phyloP scores from a whole-genome alignment of 2,797 vertebrate genomes.

The Dipus sagitta region DNA sequence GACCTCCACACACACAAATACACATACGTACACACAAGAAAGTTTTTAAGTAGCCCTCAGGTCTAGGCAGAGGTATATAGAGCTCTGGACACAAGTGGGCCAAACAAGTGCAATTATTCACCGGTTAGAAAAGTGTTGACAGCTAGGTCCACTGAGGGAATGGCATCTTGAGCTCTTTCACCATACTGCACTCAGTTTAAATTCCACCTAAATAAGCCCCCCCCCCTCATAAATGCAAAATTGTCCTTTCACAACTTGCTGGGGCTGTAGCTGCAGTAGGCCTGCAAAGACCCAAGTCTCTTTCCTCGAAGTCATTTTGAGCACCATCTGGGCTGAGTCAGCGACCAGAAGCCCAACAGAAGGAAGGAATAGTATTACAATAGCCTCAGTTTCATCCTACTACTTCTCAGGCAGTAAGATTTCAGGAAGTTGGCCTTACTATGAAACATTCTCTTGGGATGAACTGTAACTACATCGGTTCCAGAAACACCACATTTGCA shows the following conservation, averaged over 20 bases:
- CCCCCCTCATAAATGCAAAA: neutral
- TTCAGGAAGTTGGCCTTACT: conserved; percentile 9
- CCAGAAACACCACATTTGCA: neutral
- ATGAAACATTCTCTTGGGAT: conserved; percentile 62
- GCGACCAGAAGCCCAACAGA: neutral
- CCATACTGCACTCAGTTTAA: neutral
- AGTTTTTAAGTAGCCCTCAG: neutral
- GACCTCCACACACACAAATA: no score
- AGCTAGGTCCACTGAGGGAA: neutral
- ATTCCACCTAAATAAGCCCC: neutral
- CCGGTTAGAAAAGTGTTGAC: conserved; percentile 4
- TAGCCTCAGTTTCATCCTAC: neutral
- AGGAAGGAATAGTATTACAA: neutral
- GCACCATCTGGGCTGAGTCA: neutral
- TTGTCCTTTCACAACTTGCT: neutral
- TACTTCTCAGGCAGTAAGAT: neutral
- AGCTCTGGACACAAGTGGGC: neutral
- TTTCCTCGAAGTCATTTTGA: neutral
- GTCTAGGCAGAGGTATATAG: neutral
- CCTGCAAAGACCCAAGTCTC: neutral
- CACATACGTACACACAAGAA: no score
- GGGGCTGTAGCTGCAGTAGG: neutral
- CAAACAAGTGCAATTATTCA: neutral
- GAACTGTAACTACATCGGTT: neutral
- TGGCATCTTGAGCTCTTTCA: neutral